A percentile compares a stretch with the other conserved stretches of the same genome.
Evolutionary conservation across 1,140 invertebrate species (phyloP).

Genomic region (Oedothorax gibbosus): DNA sequence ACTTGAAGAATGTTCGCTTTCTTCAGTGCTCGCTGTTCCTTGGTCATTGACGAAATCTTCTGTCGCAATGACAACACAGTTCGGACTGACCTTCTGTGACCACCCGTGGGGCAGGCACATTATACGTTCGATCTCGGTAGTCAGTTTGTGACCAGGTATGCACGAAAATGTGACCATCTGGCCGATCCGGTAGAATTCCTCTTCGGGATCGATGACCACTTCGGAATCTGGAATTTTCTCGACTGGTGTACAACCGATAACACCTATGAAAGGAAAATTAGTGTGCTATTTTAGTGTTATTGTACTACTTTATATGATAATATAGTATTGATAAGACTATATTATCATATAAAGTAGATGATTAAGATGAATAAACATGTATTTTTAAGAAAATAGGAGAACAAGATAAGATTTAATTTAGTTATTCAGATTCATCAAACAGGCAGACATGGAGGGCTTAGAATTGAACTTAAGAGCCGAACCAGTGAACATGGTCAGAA

Average conservation of each 20-base stretch:
- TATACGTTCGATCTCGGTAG: not conserved
- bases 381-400: no score
- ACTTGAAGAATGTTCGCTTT: not conserved
- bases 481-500: no score
- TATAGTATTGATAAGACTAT: no score
- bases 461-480: no score
- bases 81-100: not conserved
- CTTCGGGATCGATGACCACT: not conserved
- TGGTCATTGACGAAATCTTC: no score
- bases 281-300: not conserved
- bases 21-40: not conserved
- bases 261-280: not conserved
- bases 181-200: slow-evolving; percentile 3
- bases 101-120: slow-evolving; percentile 14
- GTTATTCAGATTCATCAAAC: no score
- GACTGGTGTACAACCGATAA: not conserved
- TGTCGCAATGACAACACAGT: not conserved
- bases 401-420: no score
- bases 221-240: not conserved
- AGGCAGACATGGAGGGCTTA: no score
- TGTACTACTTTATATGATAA: not conserved
- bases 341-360: no score
- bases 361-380: no score
- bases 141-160: not conserved
- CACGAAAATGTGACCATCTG: not conserved